Evolutionary conservation across 2,797 vertebrate species (phyloP).

Genomic region (Lithobates pipiens): DNA sequence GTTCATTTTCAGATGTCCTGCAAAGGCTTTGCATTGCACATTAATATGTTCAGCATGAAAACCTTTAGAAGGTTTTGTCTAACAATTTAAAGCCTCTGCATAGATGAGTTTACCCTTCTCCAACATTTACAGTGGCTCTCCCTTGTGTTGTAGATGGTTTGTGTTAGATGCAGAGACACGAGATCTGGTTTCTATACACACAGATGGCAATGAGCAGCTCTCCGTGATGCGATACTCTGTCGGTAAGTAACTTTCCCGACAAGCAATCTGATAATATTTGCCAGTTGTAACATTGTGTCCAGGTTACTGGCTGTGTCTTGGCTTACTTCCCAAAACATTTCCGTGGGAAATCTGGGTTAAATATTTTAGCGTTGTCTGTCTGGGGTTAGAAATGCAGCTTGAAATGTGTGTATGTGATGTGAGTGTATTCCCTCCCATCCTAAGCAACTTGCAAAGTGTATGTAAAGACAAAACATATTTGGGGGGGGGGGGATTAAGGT

Average conservation of each 20-base stretch:
- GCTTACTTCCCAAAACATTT: neutral
- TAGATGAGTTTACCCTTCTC: neutral
- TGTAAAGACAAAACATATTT: too few species aligned
- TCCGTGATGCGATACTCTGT: constrained; percentile 95
- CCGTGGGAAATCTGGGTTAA: neutral
- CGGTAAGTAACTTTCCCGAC: constrained; percentile 77
- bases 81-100: neutral
- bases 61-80: neutral
- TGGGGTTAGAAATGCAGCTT: neutral
- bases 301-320: neutral
- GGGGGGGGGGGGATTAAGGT: too few species aligned
- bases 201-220: constrained; percentile 95
- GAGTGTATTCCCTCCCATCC: neutral
- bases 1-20: too few species aligned
- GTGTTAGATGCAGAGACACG: constrained; percentile 94
- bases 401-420: neutral
- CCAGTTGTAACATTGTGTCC: neutral
- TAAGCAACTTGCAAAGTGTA: too few species aligned
- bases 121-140: neutral
- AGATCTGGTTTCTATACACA: constrained; percentile 96
- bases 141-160: constrained; percentile 87
- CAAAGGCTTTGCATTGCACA: too few species aligned
- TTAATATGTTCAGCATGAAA: too few species aligned
- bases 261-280: neutral
- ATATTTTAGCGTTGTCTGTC: neutral